phyloP scores from a whole-genome alignment of 2,113 vertebrate species.

The Chloroceryle aenea region DNA sequence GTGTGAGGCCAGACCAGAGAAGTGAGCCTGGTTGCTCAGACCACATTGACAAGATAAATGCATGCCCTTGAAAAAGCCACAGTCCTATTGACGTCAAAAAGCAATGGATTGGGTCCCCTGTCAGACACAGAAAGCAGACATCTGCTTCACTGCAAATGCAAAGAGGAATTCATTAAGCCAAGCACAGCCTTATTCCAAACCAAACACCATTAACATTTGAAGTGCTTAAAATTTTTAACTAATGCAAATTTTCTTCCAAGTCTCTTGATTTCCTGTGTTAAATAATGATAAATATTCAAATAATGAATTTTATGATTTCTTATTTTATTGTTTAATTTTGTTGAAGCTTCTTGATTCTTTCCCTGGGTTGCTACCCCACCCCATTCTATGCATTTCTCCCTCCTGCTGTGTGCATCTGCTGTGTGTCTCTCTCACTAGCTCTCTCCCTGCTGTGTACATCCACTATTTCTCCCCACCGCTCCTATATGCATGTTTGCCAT shows the following conservation, averaged over 20 bases:
- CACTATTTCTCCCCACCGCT: conserved; percentile 50
- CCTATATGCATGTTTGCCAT: conserved; percentile 29
- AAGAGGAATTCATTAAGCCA: conserved; percentile 59
- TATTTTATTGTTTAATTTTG: conserved; percentile 29
- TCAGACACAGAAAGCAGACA: conserved; percentile 53
- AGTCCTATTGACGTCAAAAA: conserved; percentile 19
- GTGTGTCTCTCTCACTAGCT: conserved; percentile 43
- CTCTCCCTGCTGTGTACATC: conserved; percentile 62
- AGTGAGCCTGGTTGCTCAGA: neutral
- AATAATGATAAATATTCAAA: conserved; percentile 24
- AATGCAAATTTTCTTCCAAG: neutral
- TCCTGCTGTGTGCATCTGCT: conserved; percentile 73
- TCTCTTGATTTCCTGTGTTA: conserved; percentile 17
- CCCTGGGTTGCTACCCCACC: neutral
- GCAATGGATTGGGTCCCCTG: conserved; percentile 28
- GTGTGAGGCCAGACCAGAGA: neutral
- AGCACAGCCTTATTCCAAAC: conserved; percentile 48
- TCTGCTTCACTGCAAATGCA: conserved; percentile 34
- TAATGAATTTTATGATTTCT: neutral
- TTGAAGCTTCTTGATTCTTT: neutral
- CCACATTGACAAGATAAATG: conserved; percentile 12
- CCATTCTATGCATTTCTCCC: conserved; percentile 34
- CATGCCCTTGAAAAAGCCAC: conserved; percentile 3
- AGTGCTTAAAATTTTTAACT: conserved; percentile 17
- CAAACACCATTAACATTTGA: conserved; percentile 30